A percentile compares a stretch with the other conserved stretches of the same genome.
Conservation (phyloP, 2,113 vertebrate genomes). For the Charina bottae region DNA sequence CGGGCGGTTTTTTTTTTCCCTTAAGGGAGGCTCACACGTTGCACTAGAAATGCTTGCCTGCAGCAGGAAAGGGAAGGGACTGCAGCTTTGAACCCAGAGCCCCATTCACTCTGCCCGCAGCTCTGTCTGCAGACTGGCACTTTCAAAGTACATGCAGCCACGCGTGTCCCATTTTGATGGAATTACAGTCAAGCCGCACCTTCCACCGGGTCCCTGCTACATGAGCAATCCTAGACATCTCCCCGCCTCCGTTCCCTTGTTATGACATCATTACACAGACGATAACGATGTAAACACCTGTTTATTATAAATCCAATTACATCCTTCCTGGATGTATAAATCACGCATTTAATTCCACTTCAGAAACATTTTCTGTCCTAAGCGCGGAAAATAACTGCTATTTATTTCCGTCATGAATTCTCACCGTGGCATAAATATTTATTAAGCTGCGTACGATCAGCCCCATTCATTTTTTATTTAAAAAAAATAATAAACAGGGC, state of each 20-base stretch:
- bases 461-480: neutral
- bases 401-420: slow-evolving; percentile 45
- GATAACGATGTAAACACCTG: slow-evolving; percentile 52
- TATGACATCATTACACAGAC: slow-evolving; percentile 40
- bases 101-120: neutral
- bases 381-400: slow-evolving; percentile 38
- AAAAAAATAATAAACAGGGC: neutral
- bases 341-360: slow-evolving; percentile 45
- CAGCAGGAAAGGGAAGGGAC: neutral
- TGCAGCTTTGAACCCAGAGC: neutral
- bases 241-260: neutral
- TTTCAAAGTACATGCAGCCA: neutral
- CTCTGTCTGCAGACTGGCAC: neutral
- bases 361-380: slow-evolving; percentile 47
- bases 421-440: slow-evolving; percentile 39
- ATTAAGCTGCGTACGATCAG: slow-evolving; percentile 20
- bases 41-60: neutral
- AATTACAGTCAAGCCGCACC: neutral
- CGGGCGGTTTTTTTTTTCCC: neutral
- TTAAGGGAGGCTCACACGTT: neutral
- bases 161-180: neutral
- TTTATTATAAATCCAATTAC: slow-evolving; percentile 53
- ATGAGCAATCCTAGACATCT: fast-evolving
- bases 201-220: neutral
- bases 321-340: slow-evolving; percentile 32